Base-by-base conservation (phyloP, 2,797 vertebrate species). In the Tachyglossus aculeatus region DNA sequence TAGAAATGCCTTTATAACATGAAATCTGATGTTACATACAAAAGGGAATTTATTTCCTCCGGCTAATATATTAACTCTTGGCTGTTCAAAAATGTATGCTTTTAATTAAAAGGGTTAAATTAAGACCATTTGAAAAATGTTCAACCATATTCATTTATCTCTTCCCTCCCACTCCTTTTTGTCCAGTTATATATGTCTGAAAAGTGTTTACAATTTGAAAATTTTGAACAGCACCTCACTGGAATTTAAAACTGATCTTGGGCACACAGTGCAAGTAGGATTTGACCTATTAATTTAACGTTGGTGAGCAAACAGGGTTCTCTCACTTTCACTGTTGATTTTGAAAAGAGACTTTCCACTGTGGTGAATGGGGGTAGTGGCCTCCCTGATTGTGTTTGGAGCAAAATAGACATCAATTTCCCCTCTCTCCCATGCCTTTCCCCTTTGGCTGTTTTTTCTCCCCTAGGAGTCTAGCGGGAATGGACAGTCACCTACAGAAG, bases 111-210 rank as follows among this genome's bases (percentile, higher is more conserved):
- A 21, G 5, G n/a, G 68, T 73, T 75, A 81, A 81, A 85, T 76
- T 53, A 66, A 67, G 62, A n/a, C 39, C 83, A 71, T 86, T 71
- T 77, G 74, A 67, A 41, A 75, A 74, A 48, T 67, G 73, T 80
- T 50, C 63, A 4, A 80, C 77, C 76, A 65, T 78, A 77, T 77
- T 29, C 72, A 72, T 40, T 48, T 29, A 61, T 36, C 4, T 51
- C 13, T 4, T 2, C n/a, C 16, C 8, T 65, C 53, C 10, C 3
- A 16, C 62, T 71, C 21, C 66, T 53, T 54, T 80, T 25, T 62
- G 62, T 84, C 68, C 72, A 53, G 51, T 69, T 3, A 71, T 71
- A 53, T 19, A 57, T 34, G 16, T 77, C 74, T 60, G 37, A n/a
- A n/a, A n/a, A n/a, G n/a, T n/a, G n/a, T n/a, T n/a, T n/a, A n/a